Base-by-base conservation (phyloP, 2,888 invertebrate genomes). In the Aphidoletes aphidimyza region DNA sequence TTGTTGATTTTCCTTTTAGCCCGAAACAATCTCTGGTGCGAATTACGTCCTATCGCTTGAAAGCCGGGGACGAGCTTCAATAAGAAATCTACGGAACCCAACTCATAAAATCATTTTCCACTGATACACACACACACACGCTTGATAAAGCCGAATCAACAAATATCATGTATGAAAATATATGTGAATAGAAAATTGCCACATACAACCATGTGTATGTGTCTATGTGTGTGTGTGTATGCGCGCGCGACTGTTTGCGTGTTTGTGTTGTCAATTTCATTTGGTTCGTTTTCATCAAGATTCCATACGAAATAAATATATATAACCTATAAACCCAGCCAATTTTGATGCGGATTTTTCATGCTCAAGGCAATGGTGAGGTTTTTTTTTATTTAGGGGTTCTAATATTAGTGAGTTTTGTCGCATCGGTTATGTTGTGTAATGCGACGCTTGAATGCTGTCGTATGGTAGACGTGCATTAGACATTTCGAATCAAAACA, bases 321-420 rank as follows among this genome's bases (percentile, higher is more conserved):
- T 47, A 47, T 14, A 47, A 17, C 9, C 19, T 17, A 19, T n/a
- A 69, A 69, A 69, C 69, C 69, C 69, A 69, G 30, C 69, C 69
- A 34, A 69, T 69, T 69, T 69, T 69, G 30, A 69, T 69, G 69
- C 69, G 69, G 69, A 69, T 69, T 69, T 69, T 69, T 69, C 22
- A 54, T 54, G 26, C 22, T 54, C 54, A 26, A 54, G 54, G 22
- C 26, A 5, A 26, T n/a, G n/a, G 34, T 69, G 69, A 34, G 26
- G 5, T 69, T 69, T 30, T 69, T 2, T 30, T 34, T 14, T 69
- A 19, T 14, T 14, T 14, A 47, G 17, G 11, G 47, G 2, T 11
- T 19, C 11, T 14, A 3, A 3, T 17, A 19, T 47, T 8, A 3
- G 47, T 19, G 47, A 47, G 19, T 47, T 47, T 11, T 42, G 14